These are phyloP conservation scores for Palloptera scutellata DNA, from an alignment of 2,888 invertebrate genomes.

Conservation along the genomic window DNA sequence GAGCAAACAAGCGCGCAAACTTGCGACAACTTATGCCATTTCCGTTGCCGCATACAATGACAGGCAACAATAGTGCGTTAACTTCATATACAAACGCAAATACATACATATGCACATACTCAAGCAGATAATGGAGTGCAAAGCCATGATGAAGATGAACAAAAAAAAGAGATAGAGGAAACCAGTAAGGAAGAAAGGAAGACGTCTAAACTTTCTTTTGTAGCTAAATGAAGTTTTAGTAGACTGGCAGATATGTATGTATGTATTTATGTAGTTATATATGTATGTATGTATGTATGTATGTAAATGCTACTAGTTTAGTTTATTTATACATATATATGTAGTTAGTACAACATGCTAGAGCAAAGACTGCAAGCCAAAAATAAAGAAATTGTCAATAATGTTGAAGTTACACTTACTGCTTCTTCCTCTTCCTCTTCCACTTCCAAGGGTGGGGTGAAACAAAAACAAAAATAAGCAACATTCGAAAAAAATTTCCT, in stretches of 20 bases:
- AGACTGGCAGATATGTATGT: neutral
- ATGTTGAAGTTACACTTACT: constrained; percentile 2
- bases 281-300: constrained; percentile 31
- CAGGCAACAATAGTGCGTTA: constrained; percentile 22
- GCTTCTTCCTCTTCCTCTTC: too few relatives aligned
- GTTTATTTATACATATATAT: too few relatives aligned
- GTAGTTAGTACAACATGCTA: too few relatives aligned
- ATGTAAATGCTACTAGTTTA: neutral
- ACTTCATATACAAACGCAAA: constrained; percentile 13
- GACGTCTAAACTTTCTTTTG: neutral
- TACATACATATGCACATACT: neutral
- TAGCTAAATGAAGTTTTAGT: constrained; percentile 27
- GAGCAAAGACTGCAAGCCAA: too few relatives aligned
- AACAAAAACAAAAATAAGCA: too few relatives aligned
- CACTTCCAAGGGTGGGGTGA: constrained; percentile 33
- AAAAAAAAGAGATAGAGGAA: neutral
- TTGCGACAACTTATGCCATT: constrained; percentile 54
- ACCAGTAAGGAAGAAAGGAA: neutral
- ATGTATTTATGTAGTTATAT: neutral
- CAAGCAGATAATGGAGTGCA: constrained; percentile 1
- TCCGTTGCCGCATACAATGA: constrained; percentile 49
- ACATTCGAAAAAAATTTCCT: too few relatives aligned
- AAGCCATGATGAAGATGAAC: neutral
- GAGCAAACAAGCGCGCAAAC: constrained; percentile 20
- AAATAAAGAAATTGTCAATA: too few relatives aligned